Conservation (phyloP, 2,797 vertebrate genomes). For the Agapornis canus region DNA sequence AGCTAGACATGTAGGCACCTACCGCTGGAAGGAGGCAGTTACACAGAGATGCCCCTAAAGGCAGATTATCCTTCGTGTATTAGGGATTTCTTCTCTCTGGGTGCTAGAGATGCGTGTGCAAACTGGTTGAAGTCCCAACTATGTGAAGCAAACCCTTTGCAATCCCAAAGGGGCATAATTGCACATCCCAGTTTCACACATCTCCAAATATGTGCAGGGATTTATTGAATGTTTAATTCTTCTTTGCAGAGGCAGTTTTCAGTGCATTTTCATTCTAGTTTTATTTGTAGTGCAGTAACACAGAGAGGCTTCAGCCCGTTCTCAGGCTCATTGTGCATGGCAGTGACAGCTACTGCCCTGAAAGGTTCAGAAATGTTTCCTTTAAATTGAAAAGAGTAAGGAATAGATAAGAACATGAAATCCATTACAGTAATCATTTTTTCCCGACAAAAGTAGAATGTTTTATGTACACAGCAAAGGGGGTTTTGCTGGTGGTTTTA, state of each 20-base stretch:
- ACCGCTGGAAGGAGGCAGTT: neutral
- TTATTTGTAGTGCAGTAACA: neutral
- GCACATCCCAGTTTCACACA: neutral
- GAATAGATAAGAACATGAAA: constrained; percentile 53
- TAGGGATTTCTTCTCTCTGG: neutral
- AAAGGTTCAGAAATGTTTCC: constrained; percentile 34
- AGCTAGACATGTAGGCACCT: neutral
- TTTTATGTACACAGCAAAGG: neutral
- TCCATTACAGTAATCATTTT: constrained; percentile 41
- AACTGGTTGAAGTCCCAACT: neutral
- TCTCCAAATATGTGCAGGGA: neutral
- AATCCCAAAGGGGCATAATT: neutral
- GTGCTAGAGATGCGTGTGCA: neutral
- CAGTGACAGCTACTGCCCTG: constrained; percentile 24
- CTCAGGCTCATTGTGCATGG: neutral
- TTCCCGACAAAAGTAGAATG: neutral
- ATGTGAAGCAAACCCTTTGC: neutral
- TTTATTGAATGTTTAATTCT: neutral
- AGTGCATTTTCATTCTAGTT: neutral
- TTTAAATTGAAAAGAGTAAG: constrained; percentile 53
- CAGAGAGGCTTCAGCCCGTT: neutral
- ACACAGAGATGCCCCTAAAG: neutral
- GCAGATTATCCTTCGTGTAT: neutral
- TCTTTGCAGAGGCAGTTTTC: neutral
- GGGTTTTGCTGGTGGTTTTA: neutral